Conservation (phyloP, 2,113 vertebrate genomes). For the Macrotis lagotis region DNA sequence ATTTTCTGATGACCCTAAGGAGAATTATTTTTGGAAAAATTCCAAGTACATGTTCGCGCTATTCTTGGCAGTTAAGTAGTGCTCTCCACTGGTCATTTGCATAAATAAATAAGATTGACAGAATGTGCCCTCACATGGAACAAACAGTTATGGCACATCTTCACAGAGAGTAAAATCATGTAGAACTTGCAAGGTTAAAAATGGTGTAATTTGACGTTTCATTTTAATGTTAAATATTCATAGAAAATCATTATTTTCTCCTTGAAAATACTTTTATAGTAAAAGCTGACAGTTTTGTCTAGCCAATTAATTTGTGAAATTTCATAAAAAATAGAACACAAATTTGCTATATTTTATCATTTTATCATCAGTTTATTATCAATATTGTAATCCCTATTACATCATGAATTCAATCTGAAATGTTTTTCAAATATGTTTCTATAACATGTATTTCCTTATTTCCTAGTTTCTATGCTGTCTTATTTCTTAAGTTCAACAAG, state of each 20-base stretch:
- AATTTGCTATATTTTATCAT: too few relatives aligned
- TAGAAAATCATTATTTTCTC: background rate
- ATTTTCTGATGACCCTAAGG: conserved; percentile 9
- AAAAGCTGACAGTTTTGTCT: conserved; percentile 8
- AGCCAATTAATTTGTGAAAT: background rate
- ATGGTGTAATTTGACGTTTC: background rate
- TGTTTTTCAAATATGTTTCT: conserved; percentile 38
- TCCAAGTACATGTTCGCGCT: background rate
- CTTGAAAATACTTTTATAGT: conserved; percentile 26
- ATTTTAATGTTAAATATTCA: background rate
- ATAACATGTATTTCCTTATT: conserved; percentile 20
- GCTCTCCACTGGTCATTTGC: conserved; percentile 15
- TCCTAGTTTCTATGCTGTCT: too few relatives aligned
- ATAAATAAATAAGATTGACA: conserved; percentile 37
- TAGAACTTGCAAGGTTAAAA: conserved; percentile 29
- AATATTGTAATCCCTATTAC: background rate
- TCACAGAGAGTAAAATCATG: background rate
- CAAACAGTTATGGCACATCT: background rate
- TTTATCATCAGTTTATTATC: conserved; percentile 4
- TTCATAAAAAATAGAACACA: conserved; percentile 30
- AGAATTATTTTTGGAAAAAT: conserved; percentile 4
- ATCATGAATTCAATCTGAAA: background rate
- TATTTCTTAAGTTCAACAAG: background rate
- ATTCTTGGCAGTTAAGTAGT: conserved; percentile 1
- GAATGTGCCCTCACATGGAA: conserved; percentile 25